phyloP scores from a whole-genome alignment of 2,888 invertebrate species.

The Synergus laeviventris region DNA sequence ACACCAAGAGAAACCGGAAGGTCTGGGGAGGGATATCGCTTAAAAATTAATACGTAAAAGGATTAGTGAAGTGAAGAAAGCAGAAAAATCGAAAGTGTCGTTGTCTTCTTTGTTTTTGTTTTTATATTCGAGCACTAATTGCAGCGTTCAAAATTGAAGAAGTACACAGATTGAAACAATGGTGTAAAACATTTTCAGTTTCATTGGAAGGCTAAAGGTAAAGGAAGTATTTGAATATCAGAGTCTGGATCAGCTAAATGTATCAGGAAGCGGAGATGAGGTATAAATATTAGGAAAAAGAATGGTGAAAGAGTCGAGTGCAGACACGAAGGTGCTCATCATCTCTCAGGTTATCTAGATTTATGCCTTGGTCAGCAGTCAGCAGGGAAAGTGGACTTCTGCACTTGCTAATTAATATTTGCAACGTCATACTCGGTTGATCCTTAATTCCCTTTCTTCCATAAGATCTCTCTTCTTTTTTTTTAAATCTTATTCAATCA shows the following conservation, averaged over 20 bases:
- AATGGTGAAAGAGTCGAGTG: constrained; percentile 20
- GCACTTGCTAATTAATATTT: constrained; percentile 54
- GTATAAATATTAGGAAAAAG: constrained; percentile 13
- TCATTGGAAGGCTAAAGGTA: background rate
- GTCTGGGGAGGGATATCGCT: too few relatives aligned
- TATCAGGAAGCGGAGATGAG: constrained; percentile 26
- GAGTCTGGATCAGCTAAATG: background rate
- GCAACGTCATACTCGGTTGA: constrained; percentile 25
- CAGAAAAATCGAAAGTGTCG: too few relatives aligned
- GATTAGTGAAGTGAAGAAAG: too few relatives aligned
- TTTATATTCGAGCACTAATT: too few relatives aligned
- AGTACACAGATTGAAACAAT: too few relatives aligned
- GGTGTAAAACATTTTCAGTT: constrained; percentile 10
- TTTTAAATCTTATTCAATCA: background rate
- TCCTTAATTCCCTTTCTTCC: constrained; percentile 5
- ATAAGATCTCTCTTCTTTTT: constrained; percentile 9
- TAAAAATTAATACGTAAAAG: too few relatives aligned
- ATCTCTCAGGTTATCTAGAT: constrained; percentile 37
- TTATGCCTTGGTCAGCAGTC: constrained; percentile 43
- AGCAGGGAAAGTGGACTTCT: constrained; percentile 53
- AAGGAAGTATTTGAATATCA: constrained; percentile 31
- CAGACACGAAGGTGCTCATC: constrained; percentile 32
- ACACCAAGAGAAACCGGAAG: constrained; percentile 14
- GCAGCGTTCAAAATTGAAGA: too few relatives aligned
- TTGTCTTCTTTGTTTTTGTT: too few relatives aligned